Conservation (phyloP, 2,888 invertebrate species). For the Drosophila neonasuta region DNA sequence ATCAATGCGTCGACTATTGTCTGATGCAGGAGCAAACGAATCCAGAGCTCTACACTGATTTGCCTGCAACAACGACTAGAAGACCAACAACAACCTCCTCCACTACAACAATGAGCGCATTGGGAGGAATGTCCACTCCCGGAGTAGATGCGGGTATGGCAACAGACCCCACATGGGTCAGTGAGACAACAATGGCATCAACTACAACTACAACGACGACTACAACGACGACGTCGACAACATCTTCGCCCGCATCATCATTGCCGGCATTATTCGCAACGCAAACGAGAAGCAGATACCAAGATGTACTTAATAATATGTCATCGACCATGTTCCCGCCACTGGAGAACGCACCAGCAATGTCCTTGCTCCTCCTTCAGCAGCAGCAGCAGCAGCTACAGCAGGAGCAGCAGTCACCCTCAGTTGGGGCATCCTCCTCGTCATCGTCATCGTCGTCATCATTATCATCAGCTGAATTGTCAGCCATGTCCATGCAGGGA, state of each 20-base stretch:
- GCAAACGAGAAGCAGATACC: slow-evolving; percentile 77
- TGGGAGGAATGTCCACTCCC: slow-evolving; percentile 16
- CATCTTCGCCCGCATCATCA: slow-evolving; percentile 72
- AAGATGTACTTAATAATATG: slow-evolving; percentile 82
- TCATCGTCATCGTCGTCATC: slow-evolving; percentile 35
- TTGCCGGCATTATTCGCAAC: slow-evolving; percentile 69
- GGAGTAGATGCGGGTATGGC: slow-evolving; percentile 18
- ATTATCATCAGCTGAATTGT: slow-evolving; percentile 67
- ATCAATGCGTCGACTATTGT: slow-evolving; percentile 89
- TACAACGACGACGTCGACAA: slow-evolving; percentile 62
- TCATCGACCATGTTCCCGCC: slow-evolving; percentile 81
- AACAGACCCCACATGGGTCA: slow-evolving; percentile 7
- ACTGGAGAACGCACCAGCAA: slow-evolving; percentile 61
- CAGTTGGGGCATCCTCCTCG: neutral
- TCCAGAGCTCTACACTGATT: slow-evolving; percentile 70
- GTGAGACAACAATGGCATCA: slow-evolving; percentile 26
- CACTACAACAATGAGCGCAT: slow-evolving; percentile 62
- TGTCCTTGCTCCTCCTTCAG: slow-evolving; percentile 56
- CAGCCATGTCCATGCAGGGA: slow-evolving; percentile 79
- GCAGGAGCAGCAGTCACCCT: neutral
- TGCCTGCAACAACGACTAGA: slow-evolving; percentile 66
- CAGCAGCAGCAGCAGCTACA: slow-evolving; percentile 4
- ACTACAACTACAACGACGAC: slow-evolving; percentile 20
- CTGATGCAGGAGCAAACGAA: slow-evolving; percentile 83
- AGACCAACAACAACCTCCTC: slow-evolving; percentile 53